phyloP scores from a whole-genome alignment of 2,113 vertebrate species.

The Dromaius novaehollandiae region DNA sequence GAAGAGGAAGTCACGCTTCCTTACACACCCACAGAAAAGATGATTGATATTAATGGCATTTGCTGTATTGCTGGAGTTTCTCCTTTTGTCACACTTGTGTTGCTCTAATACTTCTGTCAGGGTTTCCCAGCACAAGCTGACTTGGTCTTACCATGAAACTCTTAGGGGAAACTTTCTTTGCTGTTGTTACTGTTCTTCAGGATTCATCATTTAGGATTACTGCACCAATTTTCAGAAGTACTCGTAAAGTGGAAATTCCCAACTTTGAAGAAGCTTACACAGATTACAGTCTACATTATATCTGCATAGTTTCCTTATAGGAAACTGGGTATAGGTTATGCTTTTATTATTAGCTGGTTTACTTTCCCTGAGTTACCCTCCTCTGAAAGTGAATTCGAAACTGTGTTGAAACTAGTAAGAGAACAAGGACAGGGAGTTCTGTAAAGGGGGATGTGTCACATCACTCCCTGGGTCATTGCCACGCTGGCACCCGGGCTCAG shows the following conservation, averaged over 20 bases:
- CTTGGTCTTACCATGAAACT: not conserved
- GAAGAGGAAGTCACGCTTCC: constrained; percentile 53
- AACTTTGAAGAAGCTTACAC: not conserved
- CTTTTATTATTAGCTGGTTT: not conserved
- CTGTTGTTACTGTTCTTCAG: not conserved
- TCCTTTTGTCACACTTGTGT: not conserved
- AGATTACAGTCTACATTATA: not conserved
- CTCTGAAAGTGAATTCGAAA: not conserved
- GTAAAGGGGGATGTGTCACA: not conserved
- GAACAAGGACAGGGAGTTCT: not conserved
- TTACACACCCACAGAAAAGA: not conserved
- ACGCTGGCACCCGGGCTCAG: rapidly evolving
- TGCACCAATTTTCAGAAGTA: not conserved
- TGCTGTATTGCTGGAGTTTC: not conserved
- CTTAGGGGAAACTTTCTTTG: constrained; percentile 22
- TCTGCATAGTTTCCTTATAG: not conserved
- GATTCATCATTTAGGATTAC: not conserved
- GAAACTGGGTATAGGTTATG: not conserved
- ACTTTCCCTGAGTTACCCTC: not conserved
- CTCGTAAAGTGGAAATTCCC: constrained; percentile 6
- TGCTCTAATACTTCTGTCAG: not conserved
- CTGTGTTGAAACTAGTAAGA: not conserved
- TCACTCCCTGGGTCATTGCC: not conserved
- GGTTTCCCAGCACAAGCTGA: not conserved
- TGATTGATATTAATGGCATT: not conserved